Conservation (phyloP, 2,113 vertebrate genomes). For the Pterophyllum scalare region DNA sequence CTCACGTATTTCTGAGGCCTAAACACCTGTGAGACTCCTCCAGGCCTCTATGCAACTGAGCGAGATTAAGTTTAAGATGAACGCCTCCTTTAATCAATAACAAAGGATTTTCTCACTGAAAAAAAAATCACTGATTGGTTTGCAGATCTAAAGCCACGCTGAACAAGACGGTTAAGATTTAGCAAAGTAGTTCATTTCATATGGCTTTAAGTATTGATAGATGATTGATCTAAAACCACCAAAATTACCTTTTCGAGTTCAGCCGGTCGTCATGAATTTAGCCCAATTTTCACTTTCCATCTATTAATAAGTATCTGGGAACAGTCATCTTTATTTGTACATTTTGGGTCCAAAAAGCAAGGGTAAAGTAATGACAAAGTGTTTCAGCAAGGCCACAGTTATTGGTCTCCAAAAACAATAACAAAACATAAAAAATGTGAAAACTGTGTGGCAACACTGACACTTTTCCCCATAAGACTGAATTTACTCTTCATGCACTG, state of each 20-base stretch:
- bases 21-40: conserved; percentile 25
- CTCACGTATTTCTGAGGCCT: conserved; percentile 25
- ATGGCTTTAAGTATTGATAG: not conserved
- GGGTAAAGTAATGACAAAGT: not conserved
- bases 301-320: not conserved
- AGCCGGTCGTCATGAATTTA: not conserved
- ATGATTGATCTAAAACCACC: not conserved
- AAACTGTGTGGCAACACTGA: not conserved
- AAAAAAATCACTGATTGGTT: not conserved
- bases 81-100: conserved; percentile 37
- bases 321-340: not conserved
- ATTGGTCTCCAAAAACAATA: too few relatives aligned
- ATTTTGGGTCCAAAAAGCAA: not conserved
- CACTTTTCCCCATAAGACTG: not conserved
- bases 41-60: not conserved
- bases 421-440: not conserved
- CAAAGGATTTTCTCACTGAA: conserved; percentile 18
- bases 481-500: not conserved
- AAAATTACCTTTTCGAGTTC: not conserved
- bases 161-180: not conserved
- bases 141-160: not conserved
- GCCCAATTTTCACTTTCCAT: not conserved
- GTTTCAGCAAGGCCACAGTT: too few relatives aligned
- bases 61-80: conserved; percentile 35
- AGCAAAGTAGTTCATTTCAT: not conserved